Percentiles rank a stretch among this genome's conserved stretches.
Conservation (phyloP, 1,140 invertebrate genomes). For the Anoplolepis gracilipes region DNA sequence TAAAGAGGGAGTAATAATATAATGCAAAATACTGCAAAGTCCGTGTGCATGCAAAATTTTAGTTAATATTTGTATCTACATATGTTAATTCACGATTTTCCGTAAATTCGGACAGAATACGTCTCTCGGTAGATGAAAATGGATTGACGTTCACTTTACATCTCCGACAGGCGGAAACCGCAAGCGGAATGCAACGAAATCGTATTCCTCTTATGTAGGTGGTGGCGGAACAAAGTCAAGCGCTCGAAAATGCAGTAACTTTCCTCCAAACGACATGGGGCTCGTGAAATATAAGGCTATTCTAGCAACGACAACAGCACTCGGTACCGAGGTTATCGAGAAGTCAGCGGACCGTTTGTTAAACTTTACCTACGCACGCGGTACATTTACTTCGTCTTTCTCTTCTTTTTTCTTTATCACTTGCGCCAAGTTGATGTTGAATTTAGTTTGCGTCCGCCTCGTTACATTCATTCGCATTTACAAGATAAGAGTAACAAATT, state of each 20-base stretch:
- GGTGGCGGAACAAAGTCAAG: conserved; percentile 11
- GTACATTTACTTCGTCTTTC: not conserved
- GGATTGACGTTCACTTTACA: not conserved
- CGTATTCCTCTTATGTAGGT: not conserved
- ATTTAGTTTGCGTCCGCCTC: not conserved
- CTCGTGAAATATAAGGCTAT: conserved; percentile 18
- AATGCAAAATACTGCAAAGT: not conserved
- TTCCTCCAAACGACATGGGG: not conserved
- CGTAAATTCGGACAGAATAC: not conserved
- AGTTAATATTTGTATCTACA: not conserved
- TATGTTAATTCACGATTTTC: not conserved
- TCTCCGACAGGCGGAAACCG: not conserved
- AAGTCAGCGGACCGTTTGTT: conserved; percentile 43
- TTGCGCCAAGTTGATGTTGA: not conserved
- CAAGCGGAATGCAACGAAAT: not conserved
- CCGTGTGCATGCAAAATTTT: not conserved
- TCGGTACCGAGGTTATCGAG: conserved; percentile 31
- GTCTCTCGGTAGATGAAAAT: not conserved
- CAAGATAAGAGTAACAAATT: conserved; percentile 4
- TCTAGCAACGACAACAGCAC: not conserved
- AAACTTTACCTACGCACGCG: conserved; percentile 43
- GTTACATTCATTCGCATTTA: not conserved
- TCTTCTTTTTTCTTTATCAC: conserved; percentile 2
- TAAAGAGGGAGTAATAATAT: not conserved
- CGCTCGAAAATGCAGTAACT: conserved; percentile 33